Evolutionary conservation across 1,140 invertebrate genomes (phyloP), one percentile per base, ranked within the genome.

Genomic region (Solen grandis): DNA sequence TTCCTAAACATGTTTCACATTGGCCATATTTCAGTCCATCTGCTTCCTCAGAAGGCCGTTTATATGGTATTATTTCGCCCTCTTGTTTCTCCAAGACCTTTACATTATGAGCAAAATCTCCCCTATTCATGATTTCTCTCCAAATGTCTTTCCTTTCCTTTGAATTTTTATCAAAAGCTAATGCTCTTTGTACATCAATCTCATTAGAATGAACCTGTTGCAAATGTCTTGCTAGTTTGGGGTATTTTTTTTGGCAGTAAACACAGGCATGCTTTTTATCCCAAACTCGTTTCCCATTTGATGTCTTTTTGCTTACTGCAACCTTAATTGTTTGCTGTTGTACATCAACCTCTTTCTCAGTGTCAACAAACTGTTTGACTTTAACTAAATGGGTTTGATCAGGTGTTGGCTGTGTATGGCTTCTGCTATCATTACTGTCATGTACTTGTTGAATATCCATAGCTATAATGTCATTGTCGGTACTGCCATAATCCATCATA

Each of bases 151-250:
- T 74, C 27, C 72, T 60, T 41, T 62, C 41, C 38, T 74, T 62
- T 0, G 72, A 74, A 29, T 50, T 50, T 33, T 74, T 60, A 10
- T 62, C 36, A 62, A 29, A 74, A 29, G 55, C 72, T 35, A 74
- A 74, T 41, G 72, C 72, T 62, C 31, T 60, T 74, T 74, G 72
- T 8, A 74, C 72, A 41, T 60, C 72, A 13, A 74, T 2, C 46
- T 74, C 72, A 46, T 5, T 41, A 3, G 31, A 22, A 35, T 74
- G 72, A 5, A 74, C 38, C 22, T 60, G 55, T 16, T 74, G 55
- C 1, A 74, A 31, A 46, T 62, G 72, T 46, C 72, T 60, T 27
- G 59, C 55, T 54, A 70, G 46, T 46, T 74, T 60, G 14, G 57
- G 36, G 33, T 62, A 74, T 27, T 46, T 36, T 19, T 74, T 74